These are phyloP conservation scores for Actinia equina DNA, from an alignment of 64 coral and sea anemone species.

Conservation along the genomic window DNA sequence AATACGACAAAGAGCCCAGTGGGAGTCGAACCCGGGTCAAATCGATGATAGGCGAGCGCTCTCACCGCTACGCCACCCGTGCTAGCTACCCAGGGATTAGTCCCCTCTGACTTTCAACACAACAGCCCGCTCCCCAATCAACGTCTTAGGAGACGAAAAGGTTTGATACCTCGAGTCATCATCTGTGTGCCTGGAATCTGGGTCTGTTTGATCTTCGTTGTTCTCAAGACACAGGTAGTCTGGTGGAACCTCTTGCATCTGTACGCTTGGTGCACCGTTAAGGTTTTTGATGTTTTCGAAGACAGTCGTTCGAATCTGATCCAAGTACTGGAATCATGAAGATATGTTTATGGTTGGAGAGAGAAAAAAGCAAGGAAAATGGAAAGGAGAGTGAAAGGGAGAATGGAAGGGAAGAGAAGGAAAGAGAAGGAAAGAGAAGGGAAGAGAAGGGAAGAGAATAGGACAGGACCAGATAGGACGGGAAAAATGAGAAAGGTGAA, in stretches of 20 bases:
- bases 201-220: slow-evolving; percentile 70
- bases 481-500: not conserved
- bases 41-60: too few species aligned
- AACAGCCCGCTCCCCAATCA: not conserved
- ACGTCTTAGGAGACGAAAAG: not conserved
- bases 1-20: too few species aligned
- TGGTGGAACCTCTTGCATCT: slow-evolving; percentile 93
- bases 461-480: too few species aligned
- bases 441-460: not conserved
- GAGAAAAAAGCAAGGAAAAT: not conserved
- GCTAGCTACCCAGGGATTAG: too few species aligned
- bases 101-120: too few species aligned
- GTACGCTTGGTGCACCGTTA: slow-evolving; percentile 76
- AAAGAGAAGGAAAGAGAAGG: not conserved
- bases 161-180: slow-evolving; percentile 43
- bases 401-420: not conserved
- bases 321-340: slow-evolving; percentile 57
- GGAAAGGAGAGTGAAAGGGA: not conserved
- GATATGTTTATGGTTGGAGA: not conserved
- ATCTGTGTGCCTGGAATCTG: slow-evolving; percentile 57
- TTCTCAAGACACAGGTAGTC: slow-evolving; percentile 73
- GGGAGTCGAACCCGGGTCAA: too few species aligned
- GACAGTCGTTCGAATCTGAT: slow-evolving; percentile 76
- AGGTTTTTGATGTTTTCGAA: slow-evolving; percentile 75
- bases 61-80: too few species aligned